A percentile compares a stretch with the other conserved stretches of the same genome.
These are phyloP conservation scores for Drosophila murphyi DNA, from an alignment of 1,140 invertebrate species.

Conservation along the genomic window DNA sequence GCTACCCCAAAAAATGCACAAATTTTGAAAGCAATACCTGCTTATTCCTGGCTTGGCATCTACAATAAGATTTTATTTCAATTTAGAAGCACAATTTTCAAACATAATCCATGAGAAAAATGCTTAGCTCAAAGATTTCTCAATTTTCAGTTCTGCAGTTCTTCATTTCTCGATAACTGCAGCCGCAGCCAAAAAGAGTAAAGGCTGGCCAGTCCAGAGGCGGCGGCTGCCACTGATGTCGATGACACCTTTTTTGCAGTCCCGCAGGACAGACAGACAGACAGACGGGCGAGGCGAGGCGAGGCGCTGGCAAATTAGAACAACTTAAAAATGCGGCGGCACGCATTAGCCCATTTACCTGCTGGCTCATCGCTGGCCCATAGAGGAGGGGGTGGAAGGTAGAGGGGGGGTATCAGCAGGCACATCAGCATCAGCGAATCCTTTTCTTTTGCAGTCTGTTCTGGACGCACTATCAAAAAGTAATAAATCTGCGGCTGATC, in stretches of 20 bases:
- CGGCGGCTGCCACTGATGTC: slow-evolving; percentile 3
- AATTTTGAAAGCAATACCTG: too few species aligned
- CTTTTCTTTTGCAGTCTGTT: slow-evolving; percentile 37
- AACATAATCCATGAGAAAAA: too few species aligned
- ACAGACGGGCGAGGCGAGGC: neutral
- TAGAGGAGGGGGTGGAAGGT: too few species aligned
- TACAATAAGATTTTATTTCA: too few species aligned
- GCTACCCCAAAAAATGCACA: too few species aligned
- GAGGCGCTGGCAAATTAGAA: slow-evolving; percentile 70
- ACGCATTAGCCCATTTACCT: slow-evolving; percentile 66
- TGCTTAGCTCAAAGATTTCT: too few species aligned
- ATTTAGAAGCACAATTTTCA: too few species aligned
- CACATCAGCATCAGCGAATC: slow-evolving; percentile 43
- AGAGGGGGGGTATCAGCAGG: slow-evolving; percentile 9
- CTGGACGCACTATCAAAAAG: slow-evolving; percentile 81
- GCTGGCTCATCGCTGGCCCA: neutral
- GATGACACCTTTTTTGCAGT: slow-evolving; percentile 57
- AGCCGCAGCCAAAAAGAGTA: neutral
- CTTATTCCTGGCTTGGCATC: too few species aligned
- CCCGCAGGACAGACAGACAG: slow-evolving; percentile 2
- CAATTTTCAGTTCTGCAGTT: neutral
- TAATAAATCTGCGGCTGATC: slow-evolving; percentile 84
- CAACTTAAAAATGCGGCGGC: slow-evolving; percentile 78
- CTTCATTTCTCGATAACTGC: neutral
- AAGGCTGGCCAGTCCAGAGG: slow-evolving; percentile 7